Evolutionary conservation across 2,888 invertebrate genomes (phyloP).

Genomic region (Sphecodes monilicornis): DNA sequence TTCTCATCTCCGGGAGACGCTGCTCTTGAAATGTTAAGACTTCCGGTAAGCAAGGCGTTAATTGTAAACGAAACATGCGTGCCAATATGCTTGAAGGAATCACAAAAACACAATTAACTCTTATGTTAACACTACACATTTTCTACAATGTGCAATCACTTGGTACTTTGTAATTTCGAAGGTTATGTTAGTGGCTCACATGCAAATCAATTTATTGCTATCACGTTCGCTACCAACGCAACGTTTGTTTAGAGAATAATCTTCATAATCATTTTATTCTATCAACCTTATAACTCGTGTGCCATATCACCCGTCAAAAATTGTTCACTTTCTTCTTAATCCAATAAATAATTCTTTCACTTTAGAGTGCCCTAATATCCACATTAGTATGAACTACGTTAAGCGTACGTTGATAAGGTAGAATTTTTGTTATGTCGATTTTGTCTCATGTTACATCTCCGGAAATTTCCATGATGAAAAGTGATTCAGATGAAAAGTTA

Average conservation of each 20-base stretch:
- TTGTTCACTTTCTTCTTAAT: neutral
- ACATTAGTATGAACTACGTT: neutral
- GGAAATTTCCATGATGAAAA: neutral
- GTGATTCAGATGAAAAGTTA: neutral
- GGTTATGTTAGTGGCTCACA: neutral
- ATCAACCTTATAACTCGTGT: too few relatives aligned
- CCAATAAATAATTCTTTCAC: neutral
- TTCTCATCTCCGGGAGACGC: too few relatives aligned
- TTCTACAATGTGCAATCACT: neutral
- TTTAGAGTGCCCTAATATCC: neutral
- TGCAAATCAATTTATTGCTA: neutral
- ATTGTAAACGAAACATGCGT: too few relatives aligned
- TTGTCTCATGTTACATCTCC: neutral
- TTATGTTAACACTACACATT: too few relatives aligned
- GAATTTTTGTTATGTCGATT: neutral
- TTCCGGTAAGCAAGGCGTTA: too few relatives aligned
- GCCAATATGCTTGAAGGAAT: too few relatives aligned
- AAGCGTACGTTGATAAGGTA: neutral
- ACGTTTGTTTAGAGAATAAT: neutral
- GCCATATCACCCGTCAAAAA: neutral
- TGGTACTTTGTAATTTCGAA: neutral
- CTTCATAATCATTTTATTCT: too few relatives aligned
- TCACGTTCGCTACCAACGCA: neutral
- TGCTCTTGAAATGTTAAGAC: too few relatives aligned
- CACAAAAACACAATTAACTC: too few relatives aligned